Conservation (phyloP, 2,888 invertebrate species). For the Acronicta leporina region DNA sequence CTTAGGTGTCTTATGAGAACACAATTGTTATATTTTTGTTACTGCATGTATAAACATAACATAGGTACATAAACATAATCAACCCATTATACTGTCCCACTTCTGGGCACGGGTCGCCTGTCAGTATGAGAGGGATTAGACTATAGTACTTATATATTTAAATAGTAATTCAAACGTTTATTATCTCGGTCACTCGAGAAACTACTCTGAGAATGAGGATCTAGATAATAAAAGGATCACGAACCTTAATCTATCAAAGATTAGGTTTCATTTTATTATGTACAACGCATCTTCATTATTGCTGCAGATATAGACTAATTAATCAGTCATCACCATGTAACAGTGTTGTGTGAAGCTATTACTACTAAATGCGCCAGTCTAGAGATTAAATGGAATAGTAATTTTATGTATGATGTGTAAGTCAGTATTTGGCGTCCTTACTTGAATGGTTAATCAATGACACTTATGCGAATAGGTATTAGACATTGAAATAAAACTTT, state of each 20-base stretch:
- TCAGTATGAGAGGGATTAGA: too few relatives aligned
- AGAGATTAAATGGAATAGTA: slow-evolving; percentile 27
- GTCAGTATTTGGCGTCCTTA: slow-evolving; percentile 27
- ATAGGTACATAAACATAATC: too few relatives aligned
- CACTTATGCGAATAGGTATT: too few relatives aligned
- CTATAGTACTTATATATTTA: too few relatives aligned
- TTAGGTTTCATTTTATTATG: background rate
- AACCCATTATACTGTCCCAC: too few relatives aligned
- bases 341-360: slow-evolving; percentile 15
- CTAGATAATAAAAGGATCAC: slow-evolving; percentile 18
- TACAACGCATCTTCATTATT: slow-evolving; percentile 5
- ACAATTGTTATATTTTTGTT: background rate
- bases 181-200: background rate
- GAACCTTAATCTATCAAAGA: slow-evolving; percentile 10
- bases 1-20: slow-evolving; percentile 13
- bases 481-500: too few relatives aligned
- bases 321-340: slow-evolving; percentile 28
- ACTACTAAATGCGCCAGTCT: slow-evolving; percentile 21
- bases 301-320: slow-evolving; percentile 35
- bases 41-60: background rate
- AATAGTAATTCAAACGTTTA: background rate
- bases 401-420: slow-evolving; percentile 41
- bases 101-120: too few relatives aligned
- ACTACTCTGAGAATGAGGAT: background rate
- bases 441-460: slow-evolving; percentile 3